Conservation (phyloP, 2,797 vertebrate species). For the Periparus ater region DNA sequence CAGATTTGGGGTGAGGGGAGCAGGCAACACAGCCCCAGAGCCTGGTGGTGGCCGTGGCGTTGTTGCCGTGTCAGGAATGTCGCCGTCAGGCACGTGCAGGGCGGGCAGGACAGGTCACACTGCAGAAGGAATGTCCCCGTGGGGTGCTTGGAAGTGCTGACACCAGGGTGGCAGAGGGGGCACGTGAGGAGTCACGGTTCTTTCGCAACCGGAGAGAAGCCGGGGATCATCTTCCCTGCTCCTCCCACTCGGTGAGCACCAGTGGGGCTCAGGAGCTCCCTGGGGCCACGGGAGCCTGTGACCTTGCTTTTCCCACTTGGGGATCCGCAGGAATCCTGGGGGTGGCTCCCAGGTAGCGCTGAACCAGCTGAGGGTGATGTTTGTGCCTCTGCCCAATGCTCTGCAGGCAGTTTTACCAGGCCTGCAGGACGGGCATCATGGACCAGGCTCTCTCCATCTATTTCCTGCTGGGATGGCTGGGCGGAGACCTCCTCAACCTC, state of each 20-base stretch:
- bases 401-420: slow-evolving; percentile 89
- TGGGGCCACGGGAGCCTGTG: not conserved
- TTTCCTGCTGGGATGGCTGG: slow-evolving; percentile 94
- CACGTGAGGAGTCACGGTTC: not conserved
- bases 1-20: not conserved
- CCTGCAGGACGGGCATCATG: slow-evolving; percentile 90
- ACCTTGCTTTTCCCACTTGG: not conserved
- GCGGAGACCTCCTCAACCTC: slow-evolving; percentile 91
- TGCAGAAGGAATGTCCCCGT: not conserved
- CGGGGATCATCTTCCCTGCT: not conserved
- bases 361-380: not conserved
- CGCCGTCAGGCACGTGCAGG: not conserved
- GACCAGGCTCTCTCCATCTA: slow-evolving; percentile 92
- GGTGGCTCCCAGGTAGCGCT: not conserved
- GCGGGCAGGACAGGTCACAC: not conserved
- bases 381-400: not conserved
- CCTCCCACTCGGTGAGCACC: rapidly evolving
- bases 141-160: not conserved
- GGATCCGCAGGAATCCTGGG: not conserved
- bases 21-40: not conserved
- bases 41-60: not conserved
- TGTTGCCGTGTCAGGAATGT: not conserved
- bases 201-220: not conserved
- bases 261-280: not conserved
- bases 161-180: not conserved